Conservation (phyloP, 2,113 vertebrate genomes). For the Accipiter virgatus region DNA sequence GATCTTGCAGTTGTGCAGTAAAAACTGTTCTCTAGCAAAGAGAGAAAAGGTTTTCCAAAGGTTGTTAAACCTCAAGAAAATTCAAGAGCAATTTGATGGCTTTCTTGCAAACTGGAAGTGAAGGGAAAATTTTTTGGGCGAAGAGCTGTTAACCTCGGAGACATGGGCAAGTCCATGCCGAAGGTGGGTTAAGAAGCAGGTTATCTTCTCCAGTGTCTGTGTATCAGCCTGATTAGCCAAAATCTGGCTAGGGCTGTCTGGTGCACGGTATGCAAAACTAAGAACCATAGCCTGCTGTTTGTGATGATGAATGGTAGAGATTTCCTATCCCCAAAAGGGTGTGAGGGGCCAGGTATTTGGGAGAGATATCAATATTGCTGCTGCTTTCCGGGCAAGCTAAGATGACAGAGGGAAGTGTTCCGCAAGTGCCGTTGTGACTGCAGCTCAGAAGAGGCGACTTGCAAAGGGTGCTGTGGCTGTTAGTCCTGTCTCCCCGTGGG, state of each 20-base stretch:
- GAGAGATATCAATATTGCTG: neutral
- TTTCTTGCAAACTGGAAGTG: neutral
- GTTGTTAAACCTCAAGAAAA: neutral
- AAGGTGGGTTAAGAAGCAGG: neutral
- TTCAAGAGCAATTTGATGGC: neutral
- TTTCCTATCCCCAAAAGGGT: neutral
- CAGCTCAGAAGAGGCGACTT: fast-evolving
- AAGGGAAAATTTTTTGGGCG: neutral
- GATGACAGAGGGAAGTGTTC: neutral
- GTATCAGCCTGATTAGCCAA: neutral
- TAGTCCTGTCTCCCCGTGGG: neutral
- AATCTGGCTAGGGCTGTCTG: neutral
- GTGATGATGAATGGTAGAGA: neutral
- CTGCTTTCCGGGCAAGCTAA: neutral
- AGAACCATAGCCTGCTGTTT: neutral
- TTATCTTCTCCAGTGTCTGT: neutral
- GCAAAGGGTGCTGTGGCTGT: neutral
- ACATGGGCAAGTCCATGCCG: fast-evolving
- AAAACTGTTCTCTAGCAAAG: neutral
- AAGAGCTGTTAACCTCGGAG: neutral
- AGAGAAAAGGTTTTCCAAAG: neutral
- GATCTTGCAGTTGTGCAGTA: neutral
- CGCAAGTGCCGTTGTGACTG: fast-evolving
- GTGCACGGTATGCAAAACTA: neutral
- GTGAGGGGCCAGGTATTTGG: neutral